Base-by-base conservation (phyloP, 2,113 vertebrate species). In the Mohoua ochrocephala region DNA sequence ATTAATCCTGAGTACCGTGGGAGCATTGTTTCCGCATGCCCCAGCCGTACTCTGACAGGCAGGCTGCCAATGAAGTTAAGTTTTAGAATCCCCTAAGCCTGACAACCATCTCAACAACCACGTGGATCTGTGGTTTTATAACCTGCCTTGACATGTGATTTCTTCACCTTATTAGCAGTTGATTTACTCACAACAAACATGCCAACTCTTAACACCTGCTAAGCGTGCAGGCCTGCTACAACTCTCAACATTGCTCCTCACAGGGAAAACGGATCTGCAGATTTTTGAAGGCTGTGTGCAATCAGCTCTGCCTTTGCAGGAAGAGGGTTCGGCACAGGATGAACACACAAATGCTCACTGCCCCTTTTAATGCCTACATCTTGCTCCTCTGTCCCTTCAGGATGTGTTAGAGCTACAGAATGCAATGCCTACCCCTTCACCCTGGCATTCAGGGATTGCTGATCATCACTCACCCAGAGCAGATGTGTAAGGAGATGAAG, bases 31-130 rank as follows among this genome's bases (percentile, higher is more conserved):
- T 86, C 88, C 90, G 86, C 42, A 84, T 77, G 86, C 91, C 95
- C 93, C 91, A 15, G 59, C 64, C 85, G 63, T 54, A 45, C 64
- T 16, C 39, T 7, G 70, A 35, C 49, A 69, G 93, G 95, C 94
- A 94, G 54, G 9, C 79, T 92, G 95, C 95, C 95, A 96, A 56
- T 0, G 26, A 77, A 85, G 84, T 65, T 82, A 94, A 91, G 65
- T 91, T 95, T 80, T 92, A 87, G 89, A 97, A 96, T 96, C 96
- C 91, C 84, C 94, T 97, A 95, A 97, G 94, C 93, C 93, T 89
- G 90, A 87, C 53, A 87, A 61, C 71, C 83, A 90, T 88, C 90
- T 90, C 88, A 67, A 70, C 63, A 61, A 63, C 91, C 95, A 97
- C 87, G 89, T 97, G 97, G 95, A 97, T 70, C 75, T 37, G 45